Base-by-base conservation (phyloP, 2,113 vertebrate species). In the Prinia subflava region DNA sequence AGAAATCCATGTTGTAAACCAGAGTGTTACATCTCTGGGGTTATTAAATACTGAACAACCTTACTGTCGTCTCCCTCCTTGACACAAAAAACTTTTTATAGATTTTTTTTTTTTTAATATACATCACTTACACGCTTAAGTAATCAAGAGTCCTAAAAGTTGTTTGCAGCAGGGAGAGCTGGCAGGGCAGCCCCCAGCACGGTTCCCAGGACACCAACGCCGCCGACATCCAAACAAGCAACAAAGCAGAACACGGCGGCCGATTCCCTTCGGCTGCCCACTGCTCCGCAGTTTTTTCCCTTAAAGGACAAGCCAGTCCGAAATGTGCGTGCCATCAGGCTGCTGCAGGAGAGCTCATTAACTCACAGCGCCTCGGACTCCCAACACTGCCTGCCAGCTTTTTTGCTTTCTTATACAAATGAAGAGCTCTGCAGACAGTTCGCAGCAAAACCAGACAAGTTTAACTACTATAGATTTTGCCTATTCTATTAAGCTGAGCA, bases 301-400 rank as follows among this genome's bases (percentile, higher is more conserved):
- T 96, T 70, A 95, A 96, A 96, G 90, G 94, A 94, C 68, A 93
- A 94, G 85, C 39, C 75, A 63, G 68, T 46, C 90, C 33, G 2
- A 94, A 87, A 68, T 9, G 60, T 41, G 78, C 59, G 2, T 86
- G 90, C 71, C 95, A 78, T 50, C 63, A 10, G 63, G 63, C 79
- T 91, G 67, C 69, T 37, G 70, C 87, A 80, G n/a, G n/a, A 47
- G 13, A 37, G 42, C 65, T 80, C 30, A 19, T 76, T 82, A 94
- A 64, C 41, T 59, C 5, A 0, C 49, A 62, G 81, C 5, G 64
- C 62, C 89, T 78, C 18, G 0, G 69, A 57, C 60, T 86, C 75
- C 15, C 15, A 89, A 60, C 35, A 8, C 55, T 14, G 79, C 24
- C 2, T 44, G 60, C 56, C 41, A 69, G 80, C 7, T 8, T 71